These are phyloP conservation scores for Pagrus major DNA, from an alignment of 2,113 vertebrate species.

Conservation along the genomic window DNA sequence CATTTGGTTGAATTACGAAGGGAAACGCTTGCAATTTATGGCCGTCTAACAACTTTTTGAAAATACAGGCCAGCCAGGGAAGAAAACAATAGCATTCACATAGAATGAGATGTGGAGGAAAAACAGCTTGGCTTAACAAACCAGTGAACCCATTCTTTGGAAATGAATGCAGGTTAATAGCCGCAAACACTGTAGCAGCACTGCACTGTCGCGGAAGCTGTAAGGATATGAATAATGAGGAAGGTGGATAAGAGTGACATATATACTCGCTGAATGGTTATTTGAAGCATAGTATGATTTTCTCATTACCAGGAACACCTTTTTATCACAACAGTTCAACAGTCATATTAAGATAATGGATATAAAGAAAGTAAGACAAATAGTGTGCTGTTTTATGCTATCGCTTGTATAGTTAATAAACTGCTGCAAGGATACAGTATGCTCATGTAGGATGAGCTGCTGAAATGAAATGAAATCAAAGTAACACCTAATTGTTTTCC, in stretches of 20 bases:
- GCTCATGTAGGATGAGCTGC: constrained; percentile 1
- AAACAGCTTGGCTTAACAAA: constrained; percentile 30
- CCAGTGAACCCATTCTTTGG: constrained; percentile 2
- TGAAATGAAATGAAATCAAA: constrained; percentile 20
- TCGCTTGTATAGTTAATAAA: constrained; percentile 40
- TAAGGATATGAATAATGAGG: constrained; percentile 44
- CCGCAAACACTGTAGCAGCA: constrained; percentile 25
- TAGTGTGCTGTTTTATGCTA: constrained; percentile 42
- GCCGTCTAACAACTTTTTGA: not conserved
- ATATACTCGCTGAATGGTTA: constrained; percentile 23
- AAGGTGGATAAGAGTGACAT: constrained; percentile 20
- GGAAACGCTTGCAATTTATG: constrained; percentile 11
- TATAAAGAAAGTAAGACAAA: constrained; percentile 30
- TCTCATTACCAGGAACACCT: constrained; percentile 45
- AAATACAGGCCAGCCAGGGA: constrained; percentile 23
- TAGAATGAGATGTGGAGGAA: constrained; percentile 17
- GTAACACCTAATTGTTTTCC: not conserved
- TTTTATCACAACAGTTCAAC: constrained; percentile 56
- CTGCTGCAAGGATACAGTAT: constrained; percentile 16
- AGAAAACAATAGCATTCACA: not conserved
- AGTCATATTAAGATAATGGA: constrained; percentile 46
- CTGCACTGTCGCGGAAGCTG: constrained; percentile 4
- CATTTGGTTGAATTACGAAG: constrained; percentile 23
- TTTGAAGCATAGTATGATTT: constrained; percentile 48
- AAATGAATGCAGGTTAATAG: constrained; percentile 36